Percentiles rank a stretch among this genome's conserved stretches.
These are phyloP conservation scores for Papilio gigon DNA, from an alignment of 2,888 invertebrate species.

Conservation along the genomic window DNA sequence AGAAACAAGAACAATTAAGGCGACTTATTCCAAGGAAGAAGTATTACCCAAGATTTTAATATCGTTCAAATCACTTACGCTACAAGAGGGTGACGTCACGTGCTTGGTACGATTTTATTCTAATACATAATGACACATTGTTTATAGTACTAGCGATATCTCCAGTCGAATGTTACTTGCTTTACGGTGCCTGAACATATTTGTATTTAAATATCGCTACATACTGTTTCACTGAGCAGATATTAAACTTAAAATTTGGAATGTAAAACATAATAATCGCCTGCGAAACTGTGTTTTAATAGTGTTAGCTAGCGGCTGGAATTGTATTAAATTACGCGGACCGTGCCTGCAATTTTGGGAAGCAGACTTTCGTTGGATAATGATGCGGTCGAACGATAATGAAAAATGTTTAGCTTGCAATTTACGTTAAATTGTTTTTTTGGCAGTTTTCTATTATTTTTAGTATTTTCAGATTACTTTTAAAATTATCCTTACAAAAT, in stretches of 20 bases:
- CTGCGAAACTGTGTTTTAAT: constrained; percentile 18
- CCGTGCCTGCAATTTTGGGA: constrained; percentile 20
- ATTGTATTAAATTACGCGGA: constrained; percentile 17
- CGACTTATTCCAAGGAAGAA: too few relatives aligned
- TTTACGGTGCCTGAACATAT: too few relatives aligned
- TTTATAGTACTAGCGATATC: too few relatives aligned
- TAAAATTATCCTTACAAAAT: background rate
- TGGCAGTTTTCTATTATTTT: background rate
- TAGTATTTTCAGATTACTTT: background rate
- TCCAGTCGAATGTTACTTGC: background rate
- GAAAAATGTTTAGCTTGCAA: constrained; percentile 11
- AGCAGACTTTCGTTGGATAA: constrained; percentile 14
- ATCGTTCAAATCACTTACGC: too few relatives aligned
- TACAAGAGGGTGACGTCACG: too few relatives aligned
- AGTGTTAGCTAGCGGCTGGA: constrained; percentile 5
- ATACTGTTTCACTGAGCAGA: too few relatives aligned
- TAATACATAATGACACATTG: too few relatives aligned
- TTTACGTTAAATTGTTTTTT: background rate
- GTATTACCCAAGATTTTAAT: too few relatives aligned
- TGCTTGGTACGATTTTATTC: too few relatives aligned
- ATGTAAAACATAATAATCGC: constrained; percentile 22
- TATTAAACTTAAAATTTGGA: constrained; percentile 12
- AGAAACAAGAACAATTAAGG: too few relatives aligned
- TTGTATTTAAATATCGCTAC: too few relatives aligned
- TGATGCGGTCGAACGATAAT: constrained; percentile 13